phyloP scores from a whole-genome alignment of 2,888 invertebrate genomes.

The Drosophila mulleri region DNA sequence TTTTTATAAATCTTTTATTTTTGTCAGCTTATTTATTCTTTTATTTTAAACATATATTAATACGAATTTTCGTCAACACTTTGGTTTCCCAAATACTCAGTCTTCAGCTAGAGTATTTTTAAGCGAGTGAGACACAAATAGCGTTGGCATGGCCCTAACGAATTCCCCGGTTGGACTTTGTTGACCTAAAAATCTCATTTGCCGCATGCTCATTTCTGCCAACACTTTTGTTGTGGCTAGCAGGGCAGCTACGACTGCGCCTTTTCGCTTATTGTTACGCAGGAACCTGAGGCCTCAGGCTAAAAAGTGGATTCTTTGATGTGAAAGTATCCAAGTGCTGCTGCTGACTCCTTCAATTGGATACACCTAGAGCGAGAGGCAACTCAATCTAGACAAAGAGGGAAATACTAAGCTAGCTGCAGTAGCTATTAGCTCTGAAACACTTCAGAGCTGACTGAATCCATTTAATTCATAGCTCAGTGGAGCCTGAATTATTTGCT shows the following conservation, averaged over 20 bases:
- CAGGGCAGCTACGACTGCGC: constrained; percentile 6
- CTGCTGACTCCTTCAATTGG: constrained; percentile 22
- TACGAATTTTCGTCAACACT: no score
- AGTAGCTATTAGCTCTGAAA: no score
- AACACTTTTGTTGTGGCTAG: constrained; percentile 69
- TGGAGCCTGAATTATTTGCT: constrained; percentile 4
- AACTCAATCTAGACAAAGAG: constrained; percentile 55
- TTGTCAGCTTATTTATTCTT: no score
- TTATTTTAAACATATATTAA: no score
- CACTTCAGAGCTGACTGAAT: background rate
- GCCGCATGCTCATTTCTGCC: constrained; percentile 72
- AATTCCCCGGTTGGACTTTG: constrained; percentile 66
- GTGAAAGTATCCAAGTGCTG: constrained; percentile 35
- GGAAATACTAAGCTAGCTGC: no score
- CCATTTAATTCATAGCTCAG: constrained; percentile 5
- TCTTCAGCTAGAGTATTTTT: constrained; percentile 9
- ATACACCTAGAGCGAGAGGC: constrained; percentile 37
- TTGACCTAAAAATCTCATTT: constrained; percentile 82
- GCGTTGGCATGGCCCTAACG: constrained; percentile 33
- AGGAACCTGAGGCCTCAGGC: constrained; percentile 37
- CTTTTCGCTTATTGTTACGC: constrained; percentile 40
- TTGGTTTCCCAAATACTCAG: background rate
- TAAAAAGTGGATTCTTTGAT: constrained; percentile 36
- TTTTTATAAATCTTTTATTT: no score
- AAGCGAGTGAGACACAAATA: constrained; percentile 65